Percentiles rank a stretch among this genome's conserved stretches.
These are phyloP conservation scores for Callospermophilus lateralis DNA, from an alignment of 2,113 vertebrate species.

Conservation along the genomic window DNA sequence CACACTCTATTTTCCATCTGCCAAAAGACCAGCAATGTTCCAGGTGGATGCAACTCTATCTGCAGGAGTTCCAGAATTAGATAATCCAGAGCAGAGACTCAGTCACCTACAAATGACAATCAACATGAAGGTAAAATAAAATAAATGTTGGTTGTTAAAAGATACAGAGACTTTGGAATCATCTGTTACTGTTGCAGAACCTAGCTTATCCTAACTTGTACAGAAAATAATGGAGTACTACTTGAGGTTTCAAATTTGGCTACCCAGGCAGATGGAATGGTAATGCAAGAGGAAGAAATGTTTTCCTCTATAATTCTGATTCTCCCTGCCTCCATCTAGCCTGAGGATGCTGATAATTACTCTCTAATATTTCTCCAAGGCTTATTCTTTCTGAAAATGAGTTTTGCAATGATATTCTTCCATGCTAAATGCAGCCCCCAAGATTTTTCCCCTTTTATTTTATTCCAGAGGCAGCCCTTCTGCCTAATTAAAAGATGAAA, in stretches of 20 bases:
- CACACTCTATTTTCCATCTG: background rate
- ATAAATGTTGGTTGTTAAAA: background rate
- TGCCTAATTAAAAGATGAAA: background rate
- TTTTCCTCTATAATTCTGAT: background rate
- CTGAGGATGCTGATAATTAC: background rate
- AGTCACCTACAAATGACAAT: background rate
- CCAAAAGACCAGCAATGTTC: background rate
- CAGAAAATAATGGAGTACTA: background rate
- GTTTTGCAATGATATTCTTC: background rate
- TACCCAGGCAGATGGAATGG: background rate
- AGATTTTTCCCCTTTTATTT: background rate
- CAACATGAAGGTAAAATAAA: constrained; percentile 1
- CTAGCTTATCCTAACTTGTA: background rate
- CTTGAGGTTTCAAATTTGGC: background rate
- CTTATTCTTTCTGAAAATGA: background rate
- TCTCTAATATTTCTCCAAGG: background rate
- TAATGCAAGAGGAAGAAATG: background rate
- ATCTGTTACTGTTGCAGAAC: background rate
- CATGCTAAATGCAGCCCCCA: background rate
- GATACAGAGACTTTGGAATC: background rate
- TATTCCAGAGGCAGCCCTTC: background rate
- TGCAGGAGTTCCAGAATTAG: background rate
- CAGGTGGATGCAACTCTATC: background rate
- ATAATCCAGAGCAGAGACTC: background rate
- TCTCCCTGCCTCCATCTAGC: background rate